Evolutionary conservation across 2,797 vertebrate species (phyloP), one percentile per base, ranked within the genome.

Genomic region (Macroramphosus scolopax): DNA sequence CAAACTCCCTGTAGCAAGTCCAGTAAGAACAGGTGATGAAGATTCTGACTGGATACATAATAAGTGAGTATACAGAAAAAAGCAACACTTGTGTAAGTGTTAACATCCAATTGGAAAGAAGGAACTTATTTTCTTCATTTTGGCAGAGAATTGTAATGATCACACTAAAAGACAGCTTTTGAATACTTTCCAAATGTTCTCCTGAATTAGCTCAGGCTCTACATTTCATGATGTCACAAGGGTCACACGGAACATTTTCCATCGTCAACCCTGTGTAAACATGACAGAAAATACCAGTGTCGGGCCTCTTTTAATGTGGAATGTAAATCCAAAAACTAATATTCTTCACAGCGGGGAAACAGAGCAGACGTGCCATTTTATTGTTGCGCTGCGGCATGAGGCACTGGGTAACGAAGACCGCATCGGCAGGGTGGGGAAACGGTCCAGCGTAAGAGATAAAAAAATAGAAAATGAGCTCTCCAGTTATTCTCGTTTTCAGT

Each of bases 351-450:
- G 49, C 37, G 38, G 40, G 24, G 55, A 51, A 6, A 30, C 51
- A 56, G 59, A 55, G 60, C 29, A 35, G 28, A 26, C 58, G 18
- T 54, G 32, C 43, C 36, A 24, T 53, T 38, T 63, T 22, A 42
- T 39, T 25, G 22, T 12, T 42, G 52, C 12, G 0, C 22, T 16
- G 39, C 3, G 50, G 46, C 38, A 49, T 48, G 16, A 30, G 51
- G 43, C 26, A 6, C 11, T 12, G 34, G 49, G 22, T 49, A 50
- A 53, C 46, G 40, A 20, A 29, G 25, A 35, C 32, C 1, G 54
- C 50, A 53, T 64, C 56, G 73, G 63, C 54, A 60, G 69, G 65
- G 40, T 41, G 58, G 71, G 18, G 50, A 67, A 51, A 36, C 20
- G 9, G 50, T 26, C 22, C 17, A 9, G 33, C 15, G 39, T 17